phyloP scores from a whole-genome alignment of 2,888 invertebrate genomes.

The Xestoiulus laeticollis region DNA sequence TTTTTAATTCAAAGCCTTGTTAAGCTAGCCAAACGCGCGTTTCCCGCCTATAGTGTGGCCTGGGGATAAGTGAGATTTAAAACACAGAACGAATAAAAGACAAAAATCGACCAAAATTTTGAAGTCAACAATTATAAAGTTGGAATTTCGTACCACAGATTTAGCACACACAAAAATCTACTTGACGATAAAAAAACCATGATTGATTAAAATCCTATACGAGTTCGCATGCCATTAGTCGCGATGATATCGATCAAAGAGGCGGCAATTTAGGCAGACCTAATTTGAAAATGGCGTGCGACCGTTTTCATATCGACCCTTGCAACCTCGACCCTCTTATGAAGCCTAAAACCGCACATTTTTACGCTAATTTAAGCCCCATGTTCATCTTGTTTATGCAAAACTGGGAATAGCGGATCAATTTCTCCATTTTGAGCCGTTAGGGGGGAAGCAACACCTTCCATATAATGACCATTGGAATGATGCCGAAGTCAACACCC shows the following conservation, averaged over 20 bases:
- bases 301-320: not conserved
- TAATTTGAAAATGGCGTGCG: conserved; percentile 9
- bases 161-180: not conserved
- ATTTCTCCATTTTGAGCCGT: not conserved
- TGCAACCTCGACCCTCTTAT: not conserved
- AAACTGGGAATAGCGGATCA: not conserved
- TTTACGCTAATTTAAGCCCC: not conserved
- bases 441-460: not conserved
- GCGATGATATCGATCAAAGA: not conserved
- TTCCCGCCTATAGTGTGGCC: no score
- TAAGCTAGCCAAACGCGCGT: no score
- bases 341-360: not conserved
- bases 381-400: not conserved
- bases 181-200: not conserved
- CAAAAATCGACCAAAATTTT: no score
- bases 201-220: conserved; percentile 9
- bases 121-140: no score
- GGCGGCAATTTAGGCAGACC: not conserved
- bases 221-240: not conserved
- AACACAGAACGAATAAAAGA: no score
- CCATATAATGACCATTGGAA: not conserved
- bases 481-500: no score
- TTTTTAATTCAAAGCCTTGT: no score
- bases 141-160: no score
- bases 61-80: no score